Base-by-base conservation (phyloP, 1,140 invertebrate genomes). In the Drusus annulatus region DNA sequence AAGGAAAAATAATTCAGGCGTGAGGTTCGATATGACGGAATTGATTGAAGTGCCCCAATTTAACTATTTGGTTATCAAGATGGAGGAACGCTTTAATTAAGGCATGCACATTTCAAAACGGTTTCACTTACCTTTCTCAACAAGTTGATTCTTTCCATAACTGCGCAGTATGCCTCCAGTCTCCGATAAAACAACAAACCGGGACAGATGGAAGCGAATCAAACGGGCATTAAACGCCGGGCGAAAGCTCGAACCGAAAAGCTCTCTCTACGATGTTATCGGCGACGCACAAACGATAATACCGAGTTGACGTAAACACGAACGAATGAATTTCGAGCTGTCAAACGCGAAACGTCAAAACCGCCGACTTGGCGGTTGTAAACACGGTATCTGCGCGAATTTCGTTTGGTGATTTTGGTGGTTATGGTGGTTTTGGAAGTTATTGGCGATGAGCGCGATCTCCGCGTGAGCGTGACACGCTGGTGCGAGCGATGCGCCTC, bases 111-210 rank as follows among this genome's bases (percentile, higher is more conserved):
- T 60, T 2, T 45, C 17, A 60, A 3, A 23, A 23, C 6, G 16
- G 58, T n/a, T 52, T 58, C 10, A 54, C 74, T 62, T 17, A 76
- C 74, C 58, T 76, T 76, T 62, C 74, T 76, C 54, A 76, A 52
- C 31, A 60, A 50, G 31, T 31, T 62, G 56, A 76, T 76, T 62
- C 56, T 76, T 58, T 76, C 74, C 74, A 76, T 76, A 23, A 45
- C 56, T 17, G 56, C 36, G 36, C 56, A 17, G 23, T 60, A 17
- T 60, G 21, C 17, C n/a, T 58, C 54, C 7, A 3, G 19, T 21
- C 17, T 5, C 19, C 17, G 23, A 21, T 17, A 19, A 60, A 13
- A 17, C 17, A 58, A 17, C n/a, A 10, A 5, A 19, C 3, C n/a
- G 21, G 21, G 13, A 19, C 17, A 60, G 6, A 17, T 17, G 54